phyloP scores from a whole-genome alignment of 2,797 vertebrate species.

The Ctenopoma kingsleyae region DNA sequence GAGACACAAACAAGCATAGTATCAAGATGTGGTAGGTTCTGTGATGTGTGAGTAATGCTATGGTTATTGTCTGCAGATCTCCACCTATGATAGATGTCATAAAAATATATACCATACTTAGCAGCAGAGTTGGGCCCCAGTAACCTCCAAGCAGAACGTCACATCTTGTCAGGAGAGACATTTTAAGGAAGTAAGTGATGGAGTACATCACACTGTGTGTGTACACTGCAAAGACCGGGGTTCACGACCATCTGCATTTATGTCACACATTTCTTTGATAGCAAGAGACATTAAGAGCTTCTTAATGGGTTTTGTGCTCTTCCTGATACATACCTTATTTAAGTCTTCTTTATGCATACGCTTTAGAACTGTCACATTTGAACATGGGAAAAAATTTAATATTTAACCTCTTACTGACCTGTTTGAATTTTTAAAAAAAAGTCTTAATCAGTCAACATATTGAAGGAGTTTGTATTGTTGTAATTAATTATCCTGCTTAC shows the following conservation, averaged over 20 bases:
- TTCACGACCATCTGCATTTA: constrained; percentile 13
- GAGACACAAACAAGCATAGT: constrained; percentile 80
- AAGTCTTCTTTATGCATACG: not conserved
- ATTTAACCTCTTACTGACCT: no score
- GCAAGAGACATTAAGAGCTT: constrained; percentile 8
- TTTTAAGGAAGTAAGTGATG: constrained; percentile 57
- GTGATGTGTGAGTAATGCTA: constrained; percentile 63
- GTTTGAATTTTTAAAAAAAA: no score
- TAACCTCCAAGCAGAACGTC: constrained; percentile 32
- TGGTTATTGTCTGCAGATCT: constrained; percentile 73
- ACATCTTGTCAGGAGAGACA: constrained; percentile 58
- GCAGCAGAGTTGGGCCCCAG: constrained; percentile 40
- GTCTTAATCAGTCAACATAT: not conserved
- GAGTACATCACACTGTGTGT: constrained; percentile 39
- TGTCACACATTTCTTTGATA: constrained; percentile 2
- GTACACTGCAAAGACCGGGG: constrained; percentile 6
- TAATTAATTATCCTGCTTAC: no score
- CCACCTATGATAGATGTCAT: constrained; percentile 73
- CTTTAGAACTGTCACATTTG: no score
- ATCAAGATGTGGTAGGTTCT: constrained; percentile 72
- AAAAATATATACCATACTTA: constrained; percentile 74
- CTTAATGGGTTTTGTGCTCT: constrained; percentile 17
- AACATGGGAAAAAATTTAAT: no score
- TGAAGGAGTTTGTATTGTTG: no score
- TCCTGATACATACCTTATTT: constrained; percentile 8